Evolutionary conservation across 2,113 vertebrate species (phyloP), one percentile per base, ranked within the genome.

Genomic region (Actenoides lindsayi): DNA sequence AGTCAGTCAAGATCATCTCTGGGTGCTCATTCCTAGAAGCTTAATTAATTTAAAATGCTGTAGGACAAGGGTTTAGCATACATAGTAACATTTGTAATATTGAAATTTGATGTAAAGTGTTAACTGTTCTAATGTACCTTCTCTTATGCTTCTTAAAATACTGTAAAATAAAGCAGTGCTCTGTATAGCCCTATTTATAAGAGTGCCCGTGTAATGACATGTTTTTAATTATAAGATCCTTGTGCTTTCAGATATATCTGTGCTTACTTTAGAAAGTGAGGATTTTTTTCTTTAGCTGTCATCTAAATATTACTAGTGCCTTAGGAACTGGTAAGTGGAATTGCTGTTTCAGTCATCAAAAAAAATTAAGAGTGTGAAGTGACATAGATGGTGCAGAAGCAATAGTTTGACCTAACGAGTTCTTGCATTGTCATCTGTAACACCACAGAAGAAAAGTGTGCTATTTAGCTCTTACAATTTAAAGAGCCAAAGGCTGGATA

Each of bases 21-120:
- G 24, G 44, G 5, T 95, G 21, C 68, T 84, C 13, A 9, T 75
- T 97, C 50, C 56, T 67, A 54, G 46, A 59, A 78, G n/a, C 24
- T 83, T 95, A 87, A 75, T 93, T 89, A 76, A n/a, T 88, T 76
- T 85, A 37, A 87, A 90, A 70, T 60, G 64, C 37, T 50, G 23
- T 13, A 57, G 28, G 44, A 83, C 41, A 87, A 67, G 44, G 25
- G 46, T 84, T 81, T 94, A 89, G 37, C 23, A 42, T 82, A 37
- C 46, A n/a, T 37, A 77, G 54, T 41, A 81, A 53, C 28, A 54
- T 56, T 83, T 77, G 8, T 74, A 89, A 35, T 57, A n/a, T 33
- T 84, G 46, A 89, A 62, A 89, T 71, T 63, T 75, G 46, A 54
- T 71, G 27, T 53, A 51, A 62, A 70, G 25, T 68, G n/a, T 60